Evolutionary conservation across 2,113 vertebrate species (phyloP), one percentile per base, ranked within the genome.

Genomic region (Miniopterus natalensis): DNA sequence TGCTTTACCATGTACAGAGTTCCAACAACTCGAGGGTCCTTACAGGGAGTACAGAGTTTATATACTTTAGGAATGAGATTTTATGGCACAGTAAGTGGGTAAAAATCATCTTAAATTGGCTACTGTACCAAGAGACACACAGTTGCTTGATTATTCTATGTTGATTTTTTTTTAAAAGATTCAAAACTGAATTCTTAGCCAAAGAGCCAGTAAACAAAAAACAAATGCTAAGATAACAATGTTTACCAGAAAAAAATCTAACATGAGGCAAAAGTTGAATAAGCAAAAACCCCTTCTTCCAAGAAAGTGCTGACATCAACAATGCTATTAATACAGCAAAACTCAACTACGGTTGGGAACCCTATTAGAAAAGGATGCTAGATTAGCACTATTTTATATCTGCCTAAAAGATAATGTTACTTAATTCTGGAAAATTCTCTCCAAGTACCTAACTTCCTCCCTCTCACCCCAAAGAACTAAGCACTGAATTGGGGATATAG

Each of bases 241-340:
- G 42, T 95, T 94, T 84, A 94, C 29, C 90, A 95, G 80, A 87
- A 89, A 73, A 79, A 88, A 71, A 59, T 63, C 86, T 66, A 95
- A 79, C 73, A 96, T 3, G 31, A 95, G 51, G 77, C 88, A 96
- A 96, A 97, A 95, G 68, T 88, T 96, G 95, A 97, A 94, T 92
- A 96, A 92, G 94, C 84, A 97, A 59, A 96, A 70, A 68, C 47
- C 55, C 65, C 45, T 74, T 92, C 85, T 96, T 65, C 90, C 81
- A 92, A 92, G 84, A 68, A 97, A 97, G 2, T 47, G 90, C 94
- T 97, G 94, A 92, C 81, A 92, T 55, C 49, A 83, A 85, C 55
- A 92, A 70, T 27, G 55, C 31, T 66, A 84, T 86, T 57, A 79
- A 61, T 49, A 85, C 15, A 89, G 74, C 77, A 70, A 79, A 83